Conservation (phyloP, 1,140 invertebrate genomes). For the Teleopsis dalmanni region DNA sequence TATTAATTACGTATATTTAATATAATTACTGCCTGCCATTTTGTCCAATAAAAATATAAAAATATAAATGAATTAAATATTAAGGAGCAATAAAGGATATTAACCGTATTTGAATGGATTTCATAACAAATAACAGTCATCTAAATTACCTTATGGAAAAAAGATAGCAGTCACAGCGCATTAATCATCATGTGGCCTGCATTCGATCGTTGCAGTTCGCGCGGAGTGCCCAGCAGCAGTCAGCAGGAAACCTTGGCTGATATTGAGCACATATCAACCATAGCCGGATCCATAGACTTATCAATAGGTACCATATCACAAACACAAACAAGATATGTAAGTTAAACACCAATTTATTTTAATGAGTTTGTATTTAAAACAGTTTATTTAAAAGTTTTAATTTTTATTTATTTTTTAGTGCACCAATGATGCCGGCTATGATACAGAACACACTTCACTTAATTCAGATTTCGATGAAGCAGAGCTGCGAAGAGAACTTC, state of each 20-base stretch:
- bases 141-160: no score
- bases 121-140: neutral
- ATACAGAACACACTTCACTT: conserved; percentile 68
- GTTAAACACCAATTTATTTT: conserved; percentile 6
- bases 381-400: no score
- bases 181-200: conserved; percentile 8
- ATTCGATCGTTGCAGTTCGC: conserved; percentile 17
- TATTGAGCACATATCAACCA: conserved; percentile 52
- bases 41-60: no score
- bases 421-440: conserved; percentile 56
- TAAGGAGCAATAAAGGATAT: no score
- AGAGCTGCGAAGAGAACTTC: conserved; percentile 62
- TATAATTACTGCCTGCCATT: no score
- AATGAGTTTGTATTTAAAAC: no score
- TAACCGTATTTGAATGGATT: no score
- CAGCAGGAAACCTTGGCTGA: conserved; percentile 41
- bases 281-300: conserved; percentile 57
- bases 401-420: conserved; percentile 19
- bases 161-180: conserved; percentile 21
- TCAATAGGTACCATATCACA: conserved; percentile 55
- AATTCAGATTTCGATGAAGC: conserved; percentile 69
- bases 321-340: conserved; percentile 41
- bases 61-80: no score
- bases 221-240: conserved; percentile 33
- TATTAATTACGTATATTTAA: no score